Base-by-base conservation (phyloP, 2,888 invertebrate genomes). In the Liodrosophila aerea region DNA sequence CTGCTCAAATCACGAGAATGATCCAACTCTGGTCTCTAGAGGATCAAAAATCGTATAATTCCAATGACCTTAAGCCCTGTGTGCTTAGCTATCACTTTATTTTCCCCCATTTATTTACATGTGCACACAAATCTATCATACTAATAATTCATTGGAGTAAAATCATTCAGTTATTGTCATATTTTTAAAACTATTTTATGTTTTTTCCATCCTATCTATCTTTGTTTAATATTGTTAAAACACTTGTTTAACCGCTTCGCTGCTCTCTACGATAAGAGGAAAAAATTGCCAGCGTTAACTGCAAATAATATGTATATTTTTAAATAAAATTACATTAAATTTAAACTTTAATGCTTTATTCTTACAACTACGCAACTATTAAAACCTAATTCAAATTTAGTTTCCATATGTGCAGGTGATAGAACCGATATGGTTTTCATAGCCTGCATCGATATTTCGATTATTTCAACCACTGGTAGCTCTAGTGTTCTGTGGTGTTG, bases 281-380 rank as follows among this genome's bases (percentile, higher is more conserved):
- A 57, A 46, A 47, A 65, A 56, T 43, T 64, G 61, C 80, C 74
- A 58, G 65, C 60, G 54, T 61, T 59, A 76, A 60, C 45, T 64
- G 80, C 34, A 50, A 73, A 69, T 59, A 76, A 63, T 71, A 77
- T 74, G 58, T 81, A 71, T 84, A 77, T 77, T 84, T 77, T 77
- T 84, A 64, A 82, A 69, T 57, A 64, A 64, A 71, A 51, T 12
- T 27, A 27, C 8, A 41, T 27, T n/a, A 11, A 33, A 27, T 5
- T 4, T 12, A 41, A 27, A 7, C 8, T 40, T 9, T n/a, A n/a
- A n/a, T n/a, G 11, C 2, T n/a, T 7, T 22, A n/a, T n/a, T n/a
- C n/a, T n/a, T n/a, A n/a, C n/a, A n/a, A n/a, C n/a, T n/a, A n/a
- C n/a, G n/a, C n/a, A n/a, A n/a, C n/a, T n/a, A n/a, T n/a, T n/a